A percentile compares a stretch with the other conserved stretches of the same genome.
These are phyloP conservation scores for Geophilus truncorum DNA, from an alignment of 2,888 invertebrate species.

Conservation along the genomic window DNA sequence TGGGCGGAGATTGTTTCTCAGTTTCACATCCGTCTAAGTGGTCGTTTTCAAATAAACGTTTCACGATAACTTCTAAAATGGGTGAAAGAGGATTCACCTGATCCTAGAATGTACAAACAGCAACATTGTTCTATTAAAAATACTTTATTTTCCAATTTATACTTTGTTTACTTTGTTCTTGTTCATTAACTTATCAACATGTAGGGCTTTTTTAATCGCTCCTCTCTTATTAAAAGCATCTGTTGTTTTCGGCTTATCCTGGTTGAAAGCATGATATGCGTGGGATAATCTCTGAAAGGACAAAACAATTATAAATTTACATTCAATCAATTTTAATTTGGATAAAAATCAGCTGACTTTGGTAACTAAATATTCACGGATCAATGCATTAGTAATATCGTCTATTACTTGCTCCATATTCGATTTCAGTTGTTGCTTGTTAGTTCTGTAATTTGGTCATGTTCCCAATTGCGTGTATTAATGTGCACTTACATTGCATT, in stretches of 20 bases:
- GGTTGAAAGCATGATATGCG: neutral
- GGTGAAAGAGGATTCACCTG: conserved; percentile 43
- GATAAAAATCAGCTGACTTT: neutral
- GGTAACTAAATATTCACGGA: neutral
- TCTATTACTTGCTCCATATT: neutral
- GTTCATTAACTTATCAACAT: neutral
- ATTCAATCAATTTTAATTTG: neutral
- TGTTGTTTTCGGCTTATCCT: neutral
- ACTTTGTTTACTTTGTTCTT: neutral
- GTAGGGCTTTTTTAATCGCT: neutral
- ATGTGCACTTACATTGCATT: too few relatives aligned
- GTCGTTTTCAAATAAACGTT: conserved; percentile 40
- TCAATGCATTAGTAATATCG: neutral
- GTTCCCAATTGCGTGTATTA: too few relatives aligned
- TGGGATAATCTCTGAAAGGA: neutral
- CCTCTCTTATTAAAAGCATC: neutral
- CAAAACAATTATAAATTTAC: neutral
- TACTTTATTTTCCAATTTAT: neutral
- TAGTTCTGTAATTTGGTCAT: neutral
- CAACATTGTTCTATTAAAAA: neutral
- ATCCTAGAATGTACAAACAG: conserved; percentile 39
- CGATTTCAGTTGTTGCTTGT: too few relatives aligned
- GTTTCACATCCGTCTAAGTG: neutral
- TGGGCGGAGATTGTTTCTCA: neutral
- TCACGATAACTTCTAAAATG: conserved; percentile 46